Evolutionary conservation across 1,140 invertebrate genomes (phyloP), one percentile per base, ranked within the genome.

Genomic region (Sweltsa coloradensis): DNA sequence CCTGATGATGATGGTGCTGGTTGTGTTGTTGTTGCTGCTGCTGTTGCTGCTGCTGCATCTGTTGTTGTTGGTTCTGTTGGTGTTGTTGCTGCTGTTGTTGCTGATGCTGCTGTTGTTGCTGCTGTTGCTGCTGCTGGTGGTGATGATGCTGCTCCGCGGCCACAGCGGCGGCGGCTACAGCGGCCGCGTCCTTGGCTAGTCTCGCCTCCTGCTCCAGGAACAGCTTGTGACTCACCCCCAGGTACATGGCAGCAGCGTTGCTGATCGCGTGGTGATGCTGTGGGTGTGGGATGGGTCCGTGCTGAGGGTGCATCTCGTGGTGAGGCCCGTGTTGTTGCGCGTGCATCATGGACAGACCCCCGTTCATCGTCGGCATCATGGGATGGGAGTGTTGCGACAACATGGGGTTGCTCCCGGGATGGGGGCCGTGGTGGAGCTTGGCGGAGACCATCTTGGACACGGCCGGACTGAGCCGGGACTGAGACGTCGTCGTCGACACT

Each of bases 181-280:
- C 54, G 1, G 71, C 75, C 5, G 60, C 73, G 65, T 79, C 81
- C 66, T 76, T 83, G 13, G 71, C 79, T 66, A 82, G 68, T 36
- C 80, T 68, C 1, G 76, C 78, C 66, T 85, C 81, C 58, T 81
- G 81, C 63, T 85, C 82, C 64, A 85, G 68, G 52, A 83, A 76
- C 52, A 85, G 67, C 56, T 83, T 83, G 55, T 83, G 79, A 53
- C 74, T 76, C 2, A 76, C 74, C 27, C 78, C 79, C 43, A 82
- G 65, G 58, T 84, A 84, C 80, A 84, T 83, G 27, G 80, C 81
- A 2, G 81, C 79, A 13, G 80, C 78, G 54, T 75, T 78, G 52
- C 73, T 78, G 34, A 77, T 61, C 9, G 58, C 64, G 45, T 71
- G 69, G 50, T 72, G 78, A 29, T 52, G 51, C n/a, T 19, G 23